These are phyloP conservation scores for Anoplius nigerrimus DNA, from an alignment of 2,888 invertebrate genomes.

Conservation along the genomic window DNA sequence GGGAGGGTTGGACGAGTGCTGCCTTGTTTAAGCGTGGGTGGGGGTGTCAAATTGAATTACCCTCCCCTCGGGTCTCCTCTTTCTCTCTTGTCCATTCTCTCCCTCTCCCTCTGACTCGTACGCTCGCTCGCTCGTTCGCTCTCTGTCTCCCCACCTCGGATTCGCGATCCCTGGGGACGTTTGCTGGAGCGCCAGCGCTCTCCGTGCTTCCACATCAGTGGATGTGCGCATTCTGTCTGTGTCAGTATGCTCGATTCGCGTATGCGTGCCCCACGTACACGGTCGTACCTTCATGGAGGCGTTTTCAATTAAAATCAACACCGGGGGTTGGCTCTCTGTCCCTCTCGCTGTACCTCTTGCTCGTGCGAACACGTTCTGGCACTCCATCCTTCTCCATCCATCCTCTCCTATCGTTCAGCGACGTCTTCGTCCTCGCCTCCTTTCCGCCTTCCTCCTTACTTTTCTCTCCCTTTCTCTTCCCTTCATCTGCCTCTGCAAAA, in stretches of 20 bases:
- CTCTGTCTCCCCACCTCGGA: constrained; percentile 57
- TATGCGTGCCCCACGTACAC: constrained; percentile 30
- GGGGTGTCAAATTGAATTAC: constrained; percentile 75
- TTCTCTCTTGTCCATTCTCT: constrained; percentile 42
- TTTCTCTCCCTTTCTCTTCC: constrained; percentile 4
- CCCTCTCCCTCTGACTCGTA: constrained; percentile 66
- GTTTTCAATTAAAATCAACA: constrained; percentile 72
- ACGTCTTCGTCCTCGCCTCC: constrained; percentile 25
- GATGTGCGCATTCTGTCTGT: constrained; percentile 35
- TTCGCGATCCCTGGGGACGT: constrained; percentile 66
- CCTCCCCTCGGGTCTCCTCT: constrained; percentile 60
- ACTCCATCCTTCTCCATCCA: constrained; percentile 33
- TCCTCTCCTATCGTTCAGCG: constrained; percentile 19
- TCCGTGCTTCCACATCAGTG: constrained; percentile 44
- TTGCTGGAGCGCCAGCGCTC: constrained; percentile 63
- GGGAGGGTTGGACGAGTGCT: constrained; percentile 63
- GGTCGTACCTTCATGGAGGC: constrained; percentile 62
- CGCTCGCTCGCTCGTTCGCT: constrained; percentile 58
- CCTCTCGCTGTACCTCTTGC: constrained; percentile 12
- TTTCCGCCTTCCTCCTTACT: not conserved
- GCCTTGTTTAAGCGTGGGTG: constrained; percentile 73
- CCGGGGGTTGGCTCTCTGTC: constrained; percentile 50
- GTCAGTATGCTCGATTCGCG: constrained; percentile 47
- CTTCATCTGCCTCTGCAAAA: constrained; percentile 36
- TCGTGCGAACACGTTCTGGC: constrained; percentile 19